These are phyloP conservation scores for Sesia apiformis DNA, from an alignment of 2,888 invertebrate genomes.

Conservation along the genomic window DNA sequence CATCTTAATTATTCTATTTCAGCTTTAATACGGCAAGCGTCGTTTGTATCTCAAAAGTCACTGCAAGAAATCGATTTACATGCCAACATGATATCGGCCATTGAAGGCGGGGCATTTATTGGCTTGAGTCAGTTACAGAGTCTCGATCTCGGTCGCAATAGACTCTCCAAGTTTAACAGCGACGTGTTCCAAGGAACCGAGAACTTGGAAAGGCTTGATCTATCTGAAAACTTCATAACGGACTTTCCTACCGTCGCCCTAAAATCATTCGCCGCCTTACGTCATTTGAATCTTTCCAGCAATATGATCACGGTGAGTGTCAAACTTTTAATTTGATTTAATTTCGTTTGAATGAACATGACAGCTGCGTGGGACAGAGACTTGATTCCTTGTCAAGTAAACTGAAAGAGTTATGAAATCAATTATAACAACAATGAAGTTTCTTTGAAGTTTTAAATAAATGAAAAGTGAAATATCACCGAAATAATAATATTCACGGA, in stretches of 20 bases:
- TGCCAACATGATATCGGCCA: constrained; percentile 81
- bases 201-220: constrained; percentile 84
- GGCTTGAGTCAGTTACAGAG: constrained; percentile 79
- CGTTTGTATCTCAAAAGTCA: constrained; percentile 80
- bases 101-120: constrained; percentile 85
- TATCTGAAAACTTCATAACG: constrained; percentile 89
- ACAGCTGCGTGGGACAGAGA: neutral
- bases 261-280: constrained; percentile 79
- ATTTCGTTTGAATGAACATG: constrained; percentile 1
- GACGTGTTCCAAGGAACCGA: constrained; percentile 87
- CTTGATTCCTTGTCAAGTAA: constrained; percentile 2
- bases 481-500: too few species aligned
- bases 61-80: constrained; percentile 86
- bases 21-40: constrained; percentile 80
- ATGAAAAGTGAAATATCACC: too few species aligned
- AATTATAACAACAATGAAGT: neutral
- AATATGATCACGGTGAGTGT: constrained; percentile 85
- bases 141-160: constrained; percentile 85
- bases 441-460: constrained; percentile 1
- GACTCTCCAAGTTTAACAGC: constrained; percentile 86
- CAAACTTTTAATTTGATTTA: constrained; percentile 2
- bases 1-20: constrained; percentile 27
- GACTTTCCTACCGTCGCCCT: constrained; percentile 87
- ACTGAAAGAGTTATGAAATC: constrained; percentile 5
- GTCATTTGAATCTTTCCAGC: constrained; percentile 85